Conservation (phyloP, 2,888 invertebrate species). For the Chymomyza procnemis region DNA sequence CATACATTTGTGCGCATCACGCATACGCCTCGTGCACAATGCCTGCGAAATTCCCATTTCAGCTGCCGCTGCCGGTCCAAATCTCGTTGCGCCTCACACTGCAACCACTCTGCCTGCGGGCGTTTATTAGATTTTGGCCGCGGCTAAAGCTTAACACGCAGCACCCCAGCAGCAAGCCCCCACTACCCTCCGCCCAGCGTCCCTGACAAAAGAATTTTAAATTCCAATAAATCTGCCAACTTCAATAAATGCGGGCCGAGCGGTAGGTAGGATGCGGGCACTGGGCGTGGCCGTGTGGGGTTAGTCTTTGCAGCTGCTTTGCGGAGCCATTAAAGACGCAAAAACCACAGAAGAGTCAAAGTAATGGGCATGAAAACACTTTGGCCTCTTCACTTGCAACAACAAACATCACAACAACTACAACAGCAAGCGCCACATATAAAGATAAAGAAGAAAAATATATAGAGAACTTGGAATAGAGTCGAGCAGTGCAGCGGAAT, state of each 20-base stretch:
- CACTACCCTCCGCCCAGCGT: conserved; percentile 16
- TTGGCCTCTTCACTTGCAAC: background rate
- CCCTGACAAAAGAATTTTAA: conserved; percentile 62
- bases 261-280: background rate
- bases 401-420: background rate
- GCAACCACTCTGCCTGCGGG: background rate
- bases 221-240: conserved; percentile 68
- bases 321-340: background rate
- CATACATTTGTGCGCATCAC: background rate
- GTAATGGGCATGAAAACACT: background rate
- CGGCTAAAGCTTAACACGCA: background rate
- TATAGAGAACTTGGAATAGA: too few relatives aligned
- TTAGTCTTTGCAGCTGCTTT: background rate
- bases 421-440: background rate
- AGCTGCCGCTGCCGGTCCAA: too few relatives aligned
- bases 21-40: background rate
- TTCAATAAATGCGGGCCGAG: conserved; percentile 57
- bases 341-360: conserved; percentile 1
- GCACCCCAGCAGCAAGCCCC: background rate
- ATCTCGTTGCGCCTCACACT: background rate
- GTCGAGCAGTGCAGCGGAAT: too few relatives aligned
- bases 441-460: too few relatives aligned
- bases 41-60: background rate
- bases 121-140: background rate
- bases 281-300: background rate